Evolutionary conservation across 2,888 invertebrate species (phyloP).

Genomic region (Thereva nobilitata): DNA sequence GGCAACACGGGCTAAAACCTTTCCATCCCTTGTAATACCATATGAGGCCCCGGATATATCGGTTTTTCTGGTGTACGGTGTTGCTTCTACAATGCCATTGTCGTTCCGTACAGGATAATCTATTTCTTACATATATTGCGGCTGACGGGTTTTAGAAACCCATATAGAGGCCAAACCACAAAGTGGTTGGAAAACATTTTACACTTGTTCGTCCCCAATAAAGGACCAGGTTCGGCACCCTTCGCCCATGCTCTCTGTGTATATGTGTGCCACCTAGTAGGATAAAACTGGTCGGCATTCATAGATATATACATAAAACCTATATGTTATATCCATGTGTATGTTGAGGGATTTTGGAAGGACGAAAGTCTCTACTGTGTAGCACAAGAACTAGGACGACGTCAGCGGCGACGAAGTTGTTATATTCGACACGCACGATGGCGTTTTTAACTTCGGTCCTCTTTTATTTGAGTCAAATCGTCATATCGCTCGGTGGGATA

Average conservation of each 20-base stretch:
- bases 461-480: conserved; percentile 26
- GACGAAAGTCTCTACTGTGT: background rate
- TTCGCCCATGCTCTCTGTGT: background rate
- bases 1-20: conserved; percentile 15
- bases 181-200: conserved; percentile 35
- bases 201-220: conserved; percentile 31
- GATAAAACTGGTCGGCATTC: conserved; percentile 10
- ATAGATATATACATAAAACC: background rate
- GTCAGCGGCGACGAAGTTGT: conserved; percentile 13
- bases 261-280: conserved; percentile 1
- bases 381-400: conserved; percentile 18
- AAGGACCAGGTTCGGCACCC: background rate
- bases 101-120: conserved; percentile 24
- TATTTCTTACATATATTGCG: conserved; percentile 33
- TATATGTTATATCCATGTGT: background rate
- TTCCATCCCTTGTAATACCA: conserved; percentile 29
- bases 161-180: conserved; percentile 19
- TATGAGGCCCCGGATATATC: conserved; percentile 30
- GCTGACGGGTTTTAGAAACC: conserved; percentile 27
- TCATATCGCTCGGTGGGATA: background rate
- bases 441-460: conserved; percentile 26
- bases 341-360: background rate
- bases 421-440: conserved; percentile 32
- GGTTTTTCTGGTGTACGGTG: conserved; percentile 24
- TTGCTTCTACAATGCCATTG: conserved; percentile 17